Evolutionary conservation across 2,797 vertebrate species (phyloP), one percentile per base, ranked within the genome.

Genomic region (Gymnothorax reevesii): DNA sequence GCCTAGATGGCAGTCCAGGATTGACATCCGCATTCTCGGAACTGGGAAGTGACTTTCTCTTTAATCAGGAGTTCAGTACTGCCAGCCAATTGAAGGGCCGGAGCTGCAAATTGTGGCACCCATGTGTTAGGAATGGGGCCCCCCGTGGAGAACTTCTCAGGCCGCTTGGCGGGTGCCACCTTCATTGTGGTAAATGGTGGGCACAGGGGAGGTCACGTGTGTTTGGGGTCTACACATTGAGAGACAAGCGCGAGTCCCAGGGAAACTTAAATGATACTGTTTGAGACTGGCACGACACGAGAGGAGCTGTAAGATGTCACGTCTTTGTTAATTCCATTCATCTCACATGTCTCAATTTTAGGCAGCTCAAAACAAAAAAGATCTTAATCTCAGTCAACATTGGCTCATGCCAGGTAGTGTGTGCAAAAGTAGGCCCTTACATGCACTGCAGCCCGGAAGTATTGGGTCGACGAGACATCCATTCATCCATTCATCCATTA

Each of bases 91-190:
- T 87, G 86, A 89, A 90, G 85, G 82, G 69, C 71, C 0, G 20
- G 59, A 82, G 89, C 85, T 89, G 87, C 89, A 91, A 86, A 92
- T 89, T 92, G 89, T 93, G 60, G 83, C 90, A 90, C 87, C 73
- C 60, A 9, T 83, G 86, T 93, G 92, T 86, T 87, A 93, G 87
- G 86, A 88, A 77, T 52, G 87, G 88, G 62, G 86, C 27, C 22
- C 49, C 33, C 55, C 57, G 60, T 13, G 12, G 25, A 25, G 59
- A 83, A 15, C 12, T 9, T n/a, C 54, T 33, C 7, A 13, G 57
- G 15, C 73, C 69, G 25, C 57, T 87, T 27, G 52, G 66, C 57
- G 79, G 15, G 22, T 59, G 82, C 25, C 57, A 9, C 2, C 25
- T 6, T 15, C 1, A 4, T n/a, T 6, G 69, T 25, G 69, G 0